A percentile compares a stretch with the other conserved stretches of the same genome.
Conservation (phyloP, 2,113 vertebrate species). For the Anguilla rostrata region DNA sequence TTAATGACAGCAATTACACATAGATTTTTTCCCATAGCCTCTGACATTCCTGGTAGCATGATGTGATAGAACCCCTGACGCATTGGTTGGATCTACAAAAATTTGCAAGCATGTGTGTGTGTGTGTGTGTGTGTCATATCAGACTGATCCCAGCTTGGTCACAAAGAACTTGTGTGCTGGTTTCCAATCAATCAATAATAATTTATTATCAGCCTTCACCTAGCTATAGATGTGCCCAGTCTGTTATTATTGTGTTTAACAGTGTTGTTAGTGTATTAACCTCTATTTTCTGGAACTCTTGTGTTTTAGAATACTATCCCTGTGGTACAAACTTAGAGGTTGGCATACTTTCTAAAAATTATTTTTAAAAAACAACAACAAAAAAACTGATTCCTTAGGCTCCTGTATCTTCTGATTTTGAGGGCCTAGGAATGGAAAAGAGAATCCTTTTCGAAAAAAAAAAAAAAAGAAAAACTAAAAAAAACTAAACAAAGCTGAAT, state of each 20-base stretch:
- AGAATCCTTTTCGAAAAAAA: too few relatives aligned
- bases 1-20: conserved; percentile 74
- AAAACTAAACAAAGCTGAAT: conserved; percentile 46
- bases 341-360: background rate
- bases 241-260: background rate
- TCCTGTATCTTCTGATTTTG: background rate
- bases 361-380: conserved; percentile 13
- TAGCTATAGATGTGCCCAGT: background rate
- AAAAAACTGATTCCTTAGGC: background rate
- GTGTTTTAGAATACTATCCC: background rate
- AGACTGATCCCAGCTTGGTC: background rate
- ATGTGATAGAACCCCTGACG: conserved; percentile 55
- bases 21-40: conserved; percentile 57
- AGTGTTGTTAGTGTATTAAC: background rate
- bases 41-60: conserved; percentile 47
- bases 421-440: background rate
- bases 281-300: background rate
- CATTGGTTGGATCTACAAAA: conserved; percentile 46
- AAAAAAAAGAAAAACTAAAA: too few relatives aligned
- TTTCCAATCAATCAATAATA: background rate
- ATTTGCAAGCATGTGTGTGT: conserved; percentile 33
- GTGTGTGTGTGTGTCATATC: too few relatives aligned
- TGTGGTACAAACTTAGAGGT: background rate
- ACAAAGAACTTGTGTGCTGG: background rate
- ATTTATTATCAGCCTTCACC: background rate